These are phyloP conservation scores for Charina bottae DNA, from an alignment of 2,113 vertebrate genomes.

Conservation along the genomic window DNA sequence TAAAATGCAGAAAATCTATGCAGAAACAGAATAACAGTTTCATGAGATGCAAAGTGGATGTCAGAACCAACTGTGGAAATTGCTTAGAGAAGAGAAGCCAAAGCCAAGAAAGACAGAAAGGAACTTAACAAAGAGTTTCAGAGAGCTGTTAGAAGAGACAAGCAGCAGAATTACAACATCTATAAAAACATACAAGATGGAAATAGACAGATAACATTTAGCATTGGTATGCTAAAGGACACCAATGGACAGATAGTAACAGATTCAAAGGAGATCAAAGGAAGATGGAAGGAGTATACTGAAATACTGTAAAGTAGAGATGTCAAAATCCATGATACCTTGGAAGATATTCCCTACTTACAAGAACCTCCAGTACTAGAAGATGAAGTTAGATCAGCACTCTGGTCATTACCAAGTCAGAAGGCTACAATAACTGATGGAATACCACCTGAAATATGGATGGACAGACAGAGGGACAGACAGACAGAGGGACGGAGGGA, in stretches of 20 bases:
- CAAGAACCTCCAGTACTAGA: background rate
- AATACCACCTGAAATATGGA: background rate
- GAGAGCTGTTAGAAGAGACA: background rate
- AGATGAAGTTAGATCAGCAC: background rate
- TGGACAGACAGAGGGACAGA: background rate
- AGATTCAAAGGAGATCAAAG: background rate
- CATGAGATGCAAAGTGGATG: constrained; percentile 1
- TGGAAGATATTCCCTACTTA: background rate
- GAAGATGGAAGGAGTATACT: background rate
- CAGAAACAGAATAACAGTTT: constrained; percentile 1
- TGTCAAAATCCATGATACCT: background rate
- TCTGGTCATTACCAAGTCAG: background rate
- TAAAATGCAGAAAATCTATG: constrained; percentile 23
- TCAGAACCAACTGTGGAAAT: background rate
- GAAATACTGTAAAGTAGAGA: background rate
- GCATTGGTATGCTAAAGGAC: too few species aligned
- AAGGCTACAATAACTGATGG: background rate
- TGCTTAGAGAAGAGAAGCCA: background rate
- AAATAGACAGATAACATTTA: background rate
- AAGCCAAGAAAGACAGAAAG: background rate
- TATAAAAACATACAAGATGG: background rate
- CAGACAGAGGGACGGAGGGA: background rate
- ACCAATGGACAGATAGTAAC: background rate
- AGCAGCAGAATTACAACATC: background rate
- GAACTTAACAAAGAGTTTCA: background rate